A percentile compares a stretch with the other conserved stretches of the same genome.
Evolutionary conservation across 2,888 invertebrate species (phyloP).

Genomic region (Busseola fusca): DNA sequence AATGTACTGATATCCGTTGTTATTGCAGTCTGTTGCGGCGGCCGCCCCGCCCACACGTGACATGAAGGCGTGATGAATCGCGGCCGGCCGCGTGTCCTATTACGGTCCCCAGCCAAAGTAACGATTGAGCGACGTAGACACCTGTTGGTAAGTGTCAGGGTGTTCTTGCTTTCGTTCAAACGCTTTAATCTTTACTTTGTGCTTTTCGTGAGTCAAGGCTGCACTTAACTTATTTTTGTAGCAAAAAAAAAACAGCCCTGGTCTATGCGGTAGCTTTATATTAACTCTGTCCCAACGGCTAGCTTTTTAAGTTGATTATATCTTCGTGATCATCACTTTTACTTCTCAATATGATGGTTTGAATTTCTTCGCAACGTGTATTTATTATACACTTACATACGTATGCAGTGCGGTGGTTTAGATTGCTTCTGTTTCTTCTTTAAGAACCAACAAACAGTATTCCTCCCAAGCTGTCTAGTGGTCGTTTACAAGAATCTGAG

Average conservation of each 20-base stretch:
- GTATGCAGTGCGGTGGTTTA: conserved; percentile 60
- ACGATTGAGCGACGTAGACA: conserved; percentile 87
- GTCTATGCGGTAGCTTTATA: conserved; percentile 70
- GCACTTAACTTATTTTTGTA: conserved; percentile 67
- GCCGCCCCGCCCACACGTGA: conserved; percentile 80
- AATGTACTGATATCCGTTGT: conserved; percentile 87
- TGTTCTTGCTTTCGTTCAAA: conserved; percentile 86
- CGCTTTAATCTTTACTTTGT: conserved; percentile 89
- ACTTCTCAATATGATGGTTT: conserved; percentile 48
- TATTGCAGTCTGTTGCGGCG: conserved; percentile 87
- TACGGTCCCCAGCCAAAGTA: conserved; percentile 86
- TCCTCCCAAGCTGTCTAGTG: conserved; percentile 90
- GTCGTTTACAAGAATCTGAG: conserved; percentile 87
- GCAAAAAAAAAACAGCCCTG: conserved; percentile 61
- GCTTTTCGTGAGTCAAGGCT: conserved; percentile 83
- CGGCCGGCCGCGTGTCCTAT: conserved; percentile 86
- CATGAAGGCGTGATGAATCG: conserved; percentile 87
- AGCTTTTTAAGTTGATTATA: conserved; percentile 61
- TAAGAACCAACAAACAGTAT: conserved; percentile 92
- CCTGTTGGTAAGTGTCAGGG: conserved; percentile 89
- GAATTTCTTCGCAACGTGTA: conserved; percentile 58
- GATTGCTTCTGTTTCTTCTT: conserved; percentile 72
- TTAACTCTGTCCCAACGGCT: conserved; percentile 63
- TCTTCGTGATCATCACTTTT: conserved; percentile 57
- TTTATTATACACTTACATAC: conserved; percentile 49